Evolutionary conservation across 1,140 invertebrate species (phyloP).

Genomic region (Neodiprion pinetum): DNA sequence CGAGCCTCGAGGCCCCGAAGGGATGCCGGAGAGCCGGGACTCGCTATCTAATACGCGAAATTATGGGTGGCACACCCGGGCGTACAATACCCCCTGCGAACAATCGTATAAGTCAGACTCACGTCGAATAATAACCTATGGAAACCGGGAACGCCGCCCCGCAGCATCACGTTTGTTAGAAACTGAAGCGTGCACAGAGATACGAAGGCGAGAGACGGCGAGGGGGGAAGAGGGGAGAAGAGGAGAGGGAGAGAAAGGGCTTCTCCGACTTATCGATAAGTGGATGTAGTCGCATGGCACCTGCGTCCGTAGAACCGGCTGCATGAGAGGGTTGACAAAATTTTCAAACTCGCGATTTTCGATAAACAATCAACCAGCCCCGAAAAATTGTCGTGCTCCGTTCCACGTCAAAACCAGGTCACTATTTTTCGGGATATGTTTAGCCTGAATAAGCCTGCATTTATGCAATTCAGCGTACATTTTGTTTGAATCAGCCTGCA

Average conservation of each 20-base stretch:
- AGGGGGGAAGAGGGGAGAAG: neutral
- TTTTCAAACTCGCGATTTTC: no score
- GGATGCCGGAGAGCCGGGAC: no score
- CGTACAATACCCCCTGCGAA: neutral
- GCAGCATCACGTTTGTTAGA: neutral
- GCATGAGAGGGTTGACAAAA: neutral
- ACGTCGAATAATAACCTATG: slow-evolving; percentile 3
- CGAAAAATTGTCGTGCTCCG: no score
- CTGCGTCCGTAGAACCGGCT: neutral
- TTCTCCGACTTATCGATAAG: no score
- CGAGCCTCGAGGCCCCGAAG: neutral
- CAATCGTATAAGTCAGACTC: slow-evolving; percentile 7
- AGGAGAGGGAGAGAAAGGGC: neutral
- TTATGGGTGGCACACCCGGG: slow-evolving; percentile 6
- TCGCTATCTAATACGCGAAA: neutral
- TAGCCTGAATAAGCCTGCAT: no score
- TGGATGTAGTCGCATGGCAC: neutral
- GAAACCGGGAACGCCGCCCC: neutral
- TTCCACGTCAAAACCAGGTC: no score
- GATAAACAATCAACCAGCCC: no score
- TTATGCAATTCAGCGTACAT: no score
- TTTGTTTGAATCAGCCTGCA: no score
- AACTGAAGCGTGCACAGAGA: slow-evolving; percentile 12
- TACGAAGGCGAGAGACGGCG: neutral
- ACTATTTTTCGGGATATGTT: no score